Conservation (phyloP, 2,888 invertebrate genomes). For the Nudaria mundana region DNA sequence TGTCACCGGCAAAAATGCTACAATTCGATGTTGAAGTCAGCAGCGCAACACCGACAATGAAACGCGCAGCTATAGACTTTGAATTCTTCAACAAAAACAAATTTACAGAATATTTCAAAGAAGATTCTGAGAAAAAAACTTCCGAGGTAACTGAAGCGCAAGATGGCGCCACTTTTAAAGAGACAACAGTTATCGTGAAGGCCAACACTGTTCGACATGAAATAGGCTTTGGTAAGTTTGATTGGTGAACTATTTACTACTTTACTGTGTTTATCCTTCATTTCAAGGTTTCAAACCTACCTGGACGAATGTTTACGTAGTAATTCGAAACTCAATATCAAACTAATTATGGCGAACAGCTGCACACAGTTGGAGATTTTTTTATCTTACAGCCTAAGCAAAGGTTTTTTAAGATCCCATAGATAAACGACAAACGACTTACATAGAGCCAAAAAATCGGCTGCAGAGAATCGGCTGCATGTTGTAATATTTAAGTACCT, state of each 20-base stretch:
- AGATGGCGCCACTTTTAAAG: conserved; percentile 43
- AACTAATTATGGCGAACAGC: too few species aligned
- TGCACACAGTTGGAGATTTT: too few species aligned
- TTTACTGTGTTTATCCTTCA: conserved; percentile 6
- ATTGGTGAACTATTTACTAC: not conserved
- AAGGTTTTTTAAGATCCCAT: too few species aligned
- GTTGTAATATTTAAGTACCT: too few species aligned
- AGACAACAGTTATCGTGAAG: conserved; percentile 64
- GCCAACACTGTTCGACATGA: conserved; percentile 66
- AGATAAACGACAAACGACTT: too few species aligned
- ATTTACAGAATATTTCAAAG: conserved; percentile 57
- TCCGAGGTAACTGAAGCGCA: conserved; percentile 14
- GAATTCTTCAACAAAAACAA: conserved; percentile 67
- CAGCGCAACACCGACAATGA: conserved; percentile 72
- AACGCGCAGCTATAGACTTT: conserved; percentile 66
- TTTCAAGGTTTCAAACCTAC: conserved; percentile 13
- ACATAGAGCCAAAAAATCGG: too few species aligned
- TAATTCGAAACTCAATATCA: too few species aligned
- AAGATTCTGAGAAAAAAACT: conserved; percentile 33
- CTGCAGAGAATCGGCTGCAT: too few species aligned
- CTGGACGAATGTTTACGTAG: not conserved
- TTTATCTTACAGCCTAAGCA: too few species aligned
- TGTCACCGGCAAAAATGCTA: conserved; percentile 74
- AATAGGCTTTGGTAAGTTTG: conserved; percentile 69
- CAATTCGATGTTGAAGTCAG: conserved; percentile 64